These are phyloP conservation scores for Gasterosteus aculeatus DNA, from an alignment of 2,113 vertebrate species.

Conservation along the genomic window DNA sequence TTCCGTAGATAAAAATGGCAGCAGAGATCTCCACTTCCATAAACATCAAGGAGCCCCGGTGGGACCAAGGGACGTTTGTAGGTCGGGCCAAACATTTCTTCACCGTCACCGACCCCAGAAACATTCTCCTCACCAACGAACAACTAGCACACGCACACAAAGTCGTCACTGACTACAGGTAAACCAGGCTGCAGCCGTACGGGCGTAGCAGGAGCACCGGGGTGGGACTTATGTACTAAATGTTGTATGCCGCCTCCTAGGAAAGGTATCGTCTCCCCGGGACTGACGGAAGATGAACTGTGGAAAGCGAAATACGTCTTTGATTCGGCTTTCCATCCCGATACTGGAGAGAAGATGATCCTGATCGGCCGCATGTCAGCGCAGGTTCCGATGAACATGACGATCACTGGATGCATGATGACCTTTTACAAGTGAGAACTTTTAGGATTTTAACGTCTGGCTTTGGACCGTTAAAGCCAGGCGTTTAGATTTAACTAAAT, in stretches of 20 bases:
- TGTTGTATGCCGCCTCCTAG: slow-evolving; percentile 68
- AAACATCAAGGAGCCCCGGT: slow-evolving; percentile 95
- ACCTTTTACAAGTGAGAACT: slow-evolving; percentile 93
- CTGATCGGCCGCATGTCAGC: slow-evolving; percentile 98
- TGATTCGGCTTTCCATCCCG: slow-evolving; percentile 97
- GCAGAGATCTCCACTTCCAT: slow-evolving; percentile 88
- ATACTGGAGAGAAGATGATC: slow-evolving; percentile 98
- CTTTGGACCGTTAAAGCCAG: not conserved
- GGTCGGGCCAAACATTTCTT: slow-evolving; percentile 97
- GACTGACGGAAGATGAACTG: slow-evolving; percentile 92
- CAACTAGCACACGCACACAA: slow-evolving; percentile 86
- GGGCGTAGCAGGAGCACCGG: not conserved
- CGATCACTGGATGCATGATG: slow-evolving; percentile 99
- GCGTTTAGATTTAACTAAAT: not conserved
- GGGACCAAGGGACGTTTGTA: slow-evolving; percentile 94
- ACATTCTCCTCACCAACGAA: slow-evolving; percentile 89
- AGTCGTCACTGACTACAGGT: slow-evolving; percentile 95
- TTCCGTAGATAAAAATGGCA: slow-evolving; percentile 86
- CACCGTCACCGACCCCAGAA: slow-evolving; percentile 96
- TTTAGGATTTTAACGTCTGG: not conserved
- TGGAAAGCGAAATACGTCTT: slow-evolving; percentile 97
- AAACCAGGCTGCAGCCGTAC: slow-evolving; percentile 9
- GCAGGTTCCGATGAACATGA: slow-evolving; percentile 99
- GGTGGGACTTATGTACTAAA: not conserved
- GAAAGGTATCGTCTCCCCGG: slow-evolving; percentile 87